Evolutionary conservation across 2,113 vertebrate species (phyloP).

Genomic region (Mohoua ochrocephala): DNA sequence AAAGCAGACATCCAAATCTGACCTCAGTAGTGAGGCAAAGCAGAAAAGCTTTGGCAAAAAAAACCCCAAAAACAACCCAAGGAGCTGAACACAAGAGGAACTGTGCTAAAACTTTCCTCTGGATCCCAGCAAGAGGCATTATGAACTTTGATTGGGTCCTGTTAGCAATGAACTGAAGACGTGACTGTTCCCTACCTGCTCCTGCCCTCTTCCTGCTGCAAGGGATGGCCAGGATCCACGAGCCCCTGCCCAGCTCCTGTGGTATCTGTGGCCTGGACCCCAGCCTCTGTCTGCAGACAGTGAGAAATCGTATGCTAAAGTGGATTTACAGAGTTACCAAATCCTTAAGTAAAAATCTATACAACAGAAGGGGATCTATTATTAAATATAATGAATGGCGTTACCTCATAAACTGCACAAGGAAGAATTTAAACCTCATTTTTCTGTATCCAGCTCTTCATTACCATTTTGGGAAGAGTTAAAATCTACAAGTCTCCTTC

Average conservation of each 20-base stretch:
- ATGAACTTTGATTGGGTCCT: neutral
- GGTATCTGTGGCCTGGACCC: neutral
- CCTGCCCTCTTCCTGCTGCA: too few species aligned
- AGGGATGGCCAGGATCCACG: neutral
- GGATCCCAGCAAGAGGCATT: neutral
- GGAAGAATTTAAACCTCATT: neutral
- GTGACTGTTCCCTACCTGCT: neutral
- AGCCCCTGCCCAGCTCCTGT: neutral
- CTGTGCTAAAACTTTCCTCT: neutral
- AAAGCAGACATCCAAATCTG: neutral
- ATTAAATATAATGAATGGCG: neutral
- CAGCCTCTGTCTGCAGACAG: neutral
- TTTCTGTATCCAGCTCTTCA: conserved; percentile 12
- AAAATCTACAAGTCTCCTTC: neutral
- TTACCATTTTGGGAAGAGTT: conserved; percentile 13
- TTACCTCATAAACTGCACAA: neutral
- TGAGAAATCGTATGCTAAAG: neutral
- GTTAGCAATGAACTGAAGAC: accelerated
- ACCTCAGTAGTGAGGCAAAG: neutral
- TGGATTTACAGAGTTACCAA: neutral
- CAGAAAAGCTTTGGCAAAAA: neutral
- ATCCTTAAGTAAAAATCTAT: neutral
- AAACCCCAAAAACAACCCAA: neutral
- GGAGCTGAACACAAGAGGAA: neutral
- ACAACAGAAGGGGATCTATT: neutral